phyloP scores from a whole-genome alignment of 2,888 invertebrate genomes.

The Pterostichus niger region DNA sequence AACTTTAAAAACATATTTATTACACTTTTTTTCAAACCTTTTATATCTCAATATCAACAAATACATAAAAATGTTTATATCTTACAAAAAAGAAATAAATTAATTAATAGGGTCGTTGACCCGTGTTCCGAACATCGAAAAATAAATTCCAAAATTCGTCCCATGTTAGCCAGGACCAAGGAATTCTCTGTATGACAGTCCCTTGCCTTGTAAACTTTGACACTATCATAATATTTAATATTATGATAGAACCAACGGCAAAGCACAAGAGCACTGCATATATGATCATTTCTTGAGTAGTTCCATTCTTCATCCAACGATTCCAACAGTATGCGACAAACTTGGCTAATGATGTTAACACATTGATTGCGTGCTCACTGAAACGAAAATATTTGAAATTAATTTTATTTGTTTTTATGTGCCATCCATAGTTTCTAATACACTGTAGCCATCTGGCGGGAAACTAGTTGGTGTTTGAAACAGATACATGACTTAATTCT shows the following conservation, averaged over 20 bases:
- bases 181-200: conserved; percentile 40
- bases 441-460: too few relatives aligned
- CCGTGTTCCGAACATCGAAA: conserved; percentile 24
- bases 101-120: not conserved
- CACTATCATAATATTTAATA: conserved; percentile 74
- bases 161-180: conserved; percentile 58
- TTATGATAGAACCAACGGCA: conserved; percentile 73
- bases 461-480: too few relatives aligned
- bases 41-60: not conserved
- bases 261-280: conserved; percentile 75
- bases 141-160: conserved; percentile 49
- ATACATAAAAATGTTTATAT: not conserved
- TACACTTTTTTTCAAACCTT: not conserved
- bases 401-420: not conserved
- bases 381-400: conserved; percentile 15
- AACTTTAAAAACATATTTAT: not conserved
- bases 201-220: conserved; percentile 72
- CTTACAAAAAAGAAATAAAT: conserved; percentile 5
- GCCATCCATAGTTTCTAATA: too few relatives aligned
- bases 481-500: too few relatives aligned
- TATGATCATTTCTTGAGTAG: conserved; percentile 73
- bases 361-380: not conserved
- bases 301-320: conserved; percentile 71
- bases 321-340: conserved; percentile 30
- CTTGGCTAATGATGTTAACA: not conserved